Evolutionary conservation across 2,797 vertebrate genomes (phyloP), one percentile per base, ranked within the genome.

Genomic region (Harpagifer antarcticus): DNA sequence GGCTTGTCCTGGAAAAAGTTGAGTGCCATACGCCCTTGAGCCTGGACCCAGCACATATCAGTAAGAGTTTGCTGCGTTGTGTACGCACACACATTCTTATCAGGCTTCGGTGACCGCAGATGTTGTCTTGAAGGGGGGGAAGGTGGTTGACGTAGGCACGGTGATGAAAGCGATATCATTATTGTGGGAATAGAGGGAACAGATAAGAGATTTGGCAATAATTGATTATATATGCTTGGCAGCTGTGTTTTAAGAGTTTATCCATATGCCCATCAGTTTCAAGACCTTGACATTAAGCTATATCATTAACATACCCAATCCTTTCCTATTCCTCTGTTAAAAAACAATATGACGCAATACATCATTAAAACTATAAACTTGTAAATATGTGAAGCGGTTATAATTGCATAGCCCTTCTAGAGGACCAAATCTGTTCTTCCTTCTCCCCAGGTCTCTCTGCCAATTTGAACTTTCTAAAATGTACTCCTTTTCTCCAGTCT

Each of bases 391-490:
- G 19, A 55, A 66, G 13, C 3, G 4, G 20, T 55, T 47, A 43
- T 62, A n/a, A 73, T n/a, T 31, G 12, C 42, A 50, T 13, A 42
- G 37, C 16, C 9, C 8, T 14, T 58, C 17, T 67, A 9, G 73
- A 62, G 59, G 23, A 33, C 53, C 3, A 65, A 2, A 20, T 72
- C 20, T 27, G 12, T 40, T 57, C 31, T 54, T 57, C 17, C 9
- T 63, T 61, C 19, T 82, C 40, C 37, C 11, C 3, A 48, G 10
- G 47, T 53, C 67, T 83, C 54, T 13, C 40, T 52, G 47, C 57
- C 65, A 72, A 65, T 60, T 57, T 64, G 61, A 80, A 68, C 49
- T 37, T 49, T 69, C 23, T 70, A 14, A 60, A 68, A 77, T 4
- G 14, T 15, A 49, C 40, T 20, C 12, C 13, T 0, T 74, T 68